Evolutionary conservation across 2,797 vertebrate species (phyloP).

Genomic region (Spinus olivaceus): DNA sequence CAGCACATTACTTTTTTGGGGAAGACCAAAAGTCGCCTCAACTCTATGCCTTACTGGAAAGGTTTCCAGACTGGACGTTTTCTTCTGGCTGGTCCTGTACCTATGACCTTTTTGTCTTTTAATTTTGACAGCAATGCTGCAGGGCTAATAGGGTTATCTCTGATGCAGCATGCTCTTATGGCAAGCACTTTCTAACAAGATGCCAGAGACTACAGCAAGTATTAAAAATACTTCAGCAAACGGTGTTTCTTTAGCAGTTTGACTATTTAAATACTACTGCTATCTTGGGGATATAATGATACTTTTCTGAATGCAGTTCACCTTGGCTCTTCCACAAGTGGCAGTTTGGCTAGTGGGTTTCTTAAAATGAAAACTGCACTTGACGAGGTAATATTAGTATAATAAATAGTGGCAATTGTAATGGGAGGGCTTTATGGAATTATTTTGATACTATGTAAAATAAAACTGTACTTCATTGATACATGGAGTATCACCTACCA

Average conservation of each 20-base stretch:
- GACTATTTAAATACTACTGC: neutral
- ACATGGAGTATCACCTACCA: neutral
- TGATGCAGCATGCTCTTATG: neutral
- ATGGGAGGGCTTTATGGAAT: neutral
- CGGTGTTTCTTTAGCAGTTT: constrained; percentile 18
- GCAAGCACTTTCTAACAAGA: neutral
- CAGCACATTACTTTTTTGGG: constrained; percentile 90
- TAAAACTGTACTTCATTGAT: fast-evolving
- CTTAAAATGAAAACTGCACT: neutral
- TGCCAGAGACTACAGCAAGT: neutral
- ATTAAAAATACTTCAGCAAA: neutral
- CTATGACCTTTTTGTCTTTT: constrained; percentile 88
- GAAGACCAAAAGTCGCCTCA: constrained; percentile 82
- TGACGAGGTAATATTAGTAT: neutral
- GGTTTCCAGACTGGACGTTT: constrained; percentile 89
- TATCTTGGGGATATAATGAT: neutral
- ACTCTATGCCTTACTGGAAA: constrained; percentile 78
- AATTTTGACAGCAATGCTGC: constrained; percentile 60
- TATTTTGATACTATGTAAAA: neutral
- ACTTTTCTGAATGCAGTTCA: neutral
- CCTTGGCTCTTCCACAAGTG: neutral
- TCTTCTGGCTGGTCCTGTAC: constrained; percentile 93
- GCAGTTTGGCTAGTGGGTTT: neutral
- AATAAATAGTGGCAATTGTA: neutral
- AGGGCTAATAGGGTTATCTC: neutral